Conservation (phyloP, 2,113 vertebrate species). For the Euleptes europaea region DNA sequence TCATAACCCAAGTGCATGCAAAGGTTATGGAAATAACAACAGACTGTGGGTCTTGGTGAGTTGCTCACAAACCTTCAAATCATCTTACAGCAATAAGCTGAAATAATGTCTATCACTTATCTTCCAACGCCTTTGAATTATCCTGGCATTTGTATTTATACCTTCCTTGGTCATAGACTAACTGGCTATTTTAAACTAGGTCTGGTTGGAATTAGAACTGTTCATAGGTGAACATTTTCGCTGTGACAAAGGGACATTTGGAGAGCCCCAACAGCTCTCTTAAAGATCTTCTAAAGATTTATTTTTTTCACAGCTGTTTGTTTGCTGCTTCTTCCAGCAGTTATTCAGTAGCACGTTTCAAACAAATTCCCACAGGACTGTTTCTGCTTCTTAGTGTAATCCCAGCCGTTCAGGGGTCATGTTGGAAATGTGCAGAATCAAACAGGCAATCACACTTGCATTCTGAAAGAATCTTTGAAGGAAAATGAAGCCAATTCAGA, state of each 20-base stretch:
- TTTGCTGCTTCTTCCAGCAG: too few species aligned
- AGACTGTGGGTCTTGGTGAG: not conserved
- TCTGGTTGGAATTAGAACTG: not conserved
- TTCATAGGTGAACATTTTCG: not conserved
- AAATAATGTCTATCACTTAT: not conserved
- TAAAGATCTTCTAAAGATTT: not conserved
- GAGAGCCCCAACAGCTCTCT: not conserved
- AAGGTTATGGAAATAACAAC: too few species aligned
- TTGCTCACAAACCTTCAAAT: not conserved
- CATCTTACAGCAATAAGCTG: not conserved
- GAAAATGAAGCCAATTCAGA: too few species aligned
- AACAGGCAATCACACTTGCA: too few species aligned
- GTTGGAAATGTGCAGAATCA: too few species aligned
- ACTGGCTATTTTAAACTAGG: not conserved
- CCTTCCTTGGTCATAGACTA: not conserved
- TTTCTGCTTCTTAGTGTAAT: too few species aligned
- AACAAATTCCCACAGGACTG: too few species aligned
- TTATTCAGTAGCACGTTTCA: too few species aligned
- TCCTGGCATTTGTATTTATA: not conserved
- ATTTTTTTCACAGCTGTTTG: not conserved
- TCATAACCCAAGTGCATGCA: too few species aligned
- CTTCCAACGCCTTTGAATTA: not conserved
- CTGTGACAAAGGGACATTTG: not conserved
- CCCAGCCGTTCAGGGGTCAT: too few species aligned
- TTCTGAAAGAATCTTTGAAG: too few species aligned